Evolutionary conservation across 2,888 invertebrate genomes (phyloP).

Genomic region (Parnassius mnemosyne): DNA sequence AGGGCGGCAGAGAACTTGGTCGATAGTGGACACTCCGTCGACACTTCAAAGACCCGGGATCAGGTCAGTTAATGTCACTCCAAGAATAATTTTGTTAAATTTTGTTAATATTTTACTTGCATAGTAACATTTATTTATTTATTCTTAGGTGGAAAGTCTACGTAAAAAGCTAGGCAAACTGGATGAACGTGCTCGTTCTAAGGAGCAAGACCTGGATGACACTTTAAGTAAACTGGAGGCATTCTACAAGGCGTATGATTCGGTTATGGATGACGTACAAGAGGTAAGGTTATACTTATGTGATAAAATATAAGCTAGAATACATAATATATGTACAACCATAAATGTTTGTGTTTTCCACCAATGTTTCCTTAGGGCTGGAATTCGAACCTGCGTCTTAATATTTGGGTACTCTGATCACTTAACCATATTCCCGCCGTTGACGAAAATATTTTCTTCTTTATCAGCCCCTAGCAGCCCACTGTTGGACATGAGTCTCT

Average conservation of each 20-base stretch:
- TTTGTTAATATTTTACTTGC: neutral
- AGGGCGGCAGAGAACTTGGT: slow-evolving; percentile 88
- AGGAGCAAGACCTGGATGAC: slow-evolving; percentile 89
- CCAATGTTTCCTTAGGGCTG: too few relatives aligned
- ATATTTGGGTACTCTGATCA: too few relatives aligned
- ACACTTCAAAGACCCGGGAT: slow-evolving; percentile 89
- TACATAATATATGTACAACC: too few relatives aligned
- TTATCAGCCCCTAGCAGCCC: too few relatives aligned
- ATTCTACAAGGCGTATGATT: slow-evolving; percentile 90
- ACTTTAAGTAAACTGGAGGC: slow-evolving; percentile 89
- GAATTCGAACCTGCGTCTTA: too few relatives aligned
- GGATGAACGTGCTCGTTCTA: slow-evolving; percentile 88
- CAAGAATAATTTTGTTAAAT: too few relatives aligned
- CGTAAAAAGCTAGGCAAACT: slow-evolving; percentile 89
- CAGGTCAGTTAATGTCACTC: slow-evolving; percentile 76
- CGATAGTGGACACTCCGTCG: slow-evolving; percentile 91
- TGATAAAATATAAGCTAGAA: neutral
- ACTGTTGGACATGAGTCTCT: too few relatives aligned
- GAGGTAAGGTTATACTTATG: slow-evolving; percentile 69
- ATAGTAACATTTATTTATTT: neutral
- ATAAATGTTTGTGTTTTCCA: too few relatives aligned
- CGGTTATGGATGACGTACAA: slow-evolving; percentile 87
- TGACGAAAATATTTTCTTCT: too few relatives aligned
- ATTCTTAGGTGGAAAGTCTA: slow-evolving; percentile 82
- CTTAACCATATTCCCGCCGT: too few relatives aligned